Base-by-base conservation (phyloP, 2,797 vertebrate species). In the Microctenopoma lineatum region DNA sequence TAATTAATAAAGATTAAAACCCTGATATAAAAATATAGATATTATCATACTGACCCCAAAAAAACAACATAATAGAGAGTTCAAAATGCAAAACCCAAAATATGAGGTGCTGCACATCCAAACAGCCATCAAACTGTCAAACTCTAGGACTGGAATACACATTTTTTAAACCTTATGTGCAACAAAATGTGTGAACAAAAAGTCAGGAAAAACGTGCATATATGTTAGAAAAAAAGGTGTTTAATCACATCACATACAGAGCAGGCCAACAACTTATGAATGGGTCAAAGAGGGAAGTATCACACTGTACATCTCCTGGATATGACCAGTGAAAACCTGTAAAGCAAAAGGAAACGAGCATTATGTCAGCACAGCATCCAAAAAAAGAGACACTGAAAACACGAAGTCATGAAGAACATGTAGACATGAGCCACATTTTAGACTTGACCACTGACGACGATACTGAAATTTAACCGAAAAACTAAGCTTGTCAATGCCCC, bases 201-300 rank as follows among this genome's bases (percentile, higher is more conserved):
- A 45, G 41, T 16, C 4, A 61, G 65, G 7, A 27, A 44, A 36
- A 69, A 69, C 16, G 6, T 44, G 14, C 27, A 77, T 27, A 12
- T n/a, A 14, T 29, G 5, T 59, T 10, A 68, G 64, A 77, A 72
- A 79, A 46, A 75, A 46, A 36, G 15, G 6, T 10, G 1, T 88
- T 89, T 90, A 88, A 42, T 61, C 15, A 78, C 32, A 80, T 57
- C 47, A 70, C 16, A 80, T 62, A 29, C 34, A 80, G 66, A 70
- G 10, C 18, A 69, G 36, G 47, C 11, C 15, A 59, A 64, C 25
- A 59, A 12, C 15, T 42, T 21, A 44, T 26, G 18, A 46, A 64
- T 62, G n/a, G 26, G 36, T 82, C 51, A 71, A 41, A 27, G 60
- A 36, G 41, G 36, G 42, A 76, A 63, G 50, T 36, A 3, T 83